phyloP scores from a whole-genome alignment of 2,113 vertebrate genomes.

The Pardalotus punctatus region DNA sequence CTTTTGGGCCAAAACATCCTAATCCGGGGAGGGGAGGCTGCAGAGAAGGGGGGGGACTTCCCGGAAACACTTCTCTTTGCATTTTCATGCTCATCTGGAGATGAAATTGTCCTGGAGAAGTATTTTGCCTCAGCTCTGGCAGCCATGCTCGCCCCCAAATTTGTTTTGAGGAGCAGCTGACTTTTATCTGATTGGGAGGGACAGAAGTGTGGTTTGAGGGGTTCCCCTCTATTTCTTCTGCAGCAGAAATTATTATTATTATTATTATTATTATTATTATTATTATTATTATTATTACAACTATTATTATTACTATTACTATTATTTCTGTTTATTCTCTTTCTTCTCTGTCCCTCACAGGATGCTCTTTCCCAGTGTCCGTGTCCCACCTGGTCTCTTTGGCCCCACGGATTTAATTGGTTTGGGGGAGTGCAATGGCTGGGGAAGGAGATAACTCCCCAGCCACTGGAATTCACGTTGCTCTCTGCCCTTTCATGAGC shows the following conservation, averaged over 20 bases:
- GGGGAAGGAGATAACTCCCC: neutral
- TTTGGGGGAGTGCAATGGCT: neutral
- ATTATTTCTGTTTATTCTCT: neutral
- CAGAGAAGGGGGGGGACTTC: neutral
- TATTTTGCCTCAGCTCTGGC: neutral
- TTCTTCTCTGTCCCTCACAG: neutral
- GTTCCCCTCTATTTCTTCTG: neutral
- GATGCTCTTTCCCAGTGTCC: neutral
- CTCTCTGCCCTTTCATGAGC: neutral
- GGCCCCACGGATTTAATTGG: neutral
- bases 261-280: neutral
- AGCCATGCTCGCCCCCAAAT: neutral
- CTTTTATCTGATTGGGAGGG: neutral
- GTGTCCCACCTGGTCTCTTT: neutral
- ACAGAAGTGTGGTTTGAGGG: neutral
- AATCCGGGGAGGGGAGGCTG: neutral
- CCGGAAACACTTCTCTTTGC: neutral
- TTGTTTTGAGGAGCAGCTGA: neutral
- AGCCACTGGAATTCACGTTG: fast-evolving
- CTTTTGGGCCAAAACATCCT: neutral
- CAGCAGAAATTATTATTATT: neutral
- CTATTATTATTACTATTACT: too few relatives aligned
- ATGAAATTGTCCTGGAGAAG: neutral
- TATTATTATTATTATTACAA: neutral
- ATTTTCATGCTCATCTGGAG: neutral